A percentile compares a stretch with the other conserved stretches of the same genome.
These are phyloP conservation scores for Microcebus lehilahytsara DNA, from an alignment of 2,113 vertebrate genomes.

Conservation along the genomic window DNA sequence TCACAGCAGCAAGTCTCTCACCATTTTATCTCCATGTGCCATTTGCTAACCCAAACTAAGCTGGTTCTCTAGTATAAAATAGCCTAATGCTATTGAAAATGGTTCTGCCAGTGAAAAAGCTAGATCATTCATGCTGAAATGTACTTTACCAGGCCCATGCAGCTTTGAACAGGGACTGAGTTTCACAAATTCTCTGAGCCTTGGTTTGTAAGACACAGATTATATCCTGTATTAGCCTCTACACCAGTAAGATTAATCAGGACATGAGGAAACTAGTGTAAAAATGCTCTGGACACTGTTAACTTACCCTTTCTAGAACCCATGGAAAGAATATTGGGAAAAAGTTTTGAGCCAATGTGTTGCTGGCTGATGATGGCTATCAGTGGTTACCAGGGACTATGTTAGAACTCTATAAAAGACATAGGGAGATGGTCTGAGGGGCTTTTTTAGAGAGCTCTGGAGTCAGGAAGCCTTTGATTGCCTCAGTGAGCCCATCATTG, in stretches of 20 bases:
- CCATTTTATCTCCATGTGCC: constrained; percentile 54
- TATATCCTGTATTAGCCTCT: background rate
- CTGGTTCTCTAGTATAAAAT: constrained; percentile 39
- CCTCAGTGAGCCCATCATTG: background rate
- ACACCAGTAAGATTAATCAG: background rate
- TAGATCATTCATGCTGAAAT: background rate
- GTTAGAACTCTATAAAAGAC: background rate
- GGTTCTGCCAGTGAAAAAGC: constrained; percentile 1
- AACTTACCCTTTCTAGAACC: background rate
- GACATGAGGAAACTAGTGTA: background rate
- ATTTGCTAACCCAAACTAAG: constrained; percentile 43
- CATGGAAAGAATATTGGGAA: background rate
- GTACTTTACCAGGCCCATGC: background rate
- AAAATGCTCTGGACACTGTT: background rate
- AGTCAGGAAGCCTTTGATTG: background rate
- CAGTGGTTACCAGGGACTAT: background rate
- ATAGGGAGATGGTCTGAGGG: background rate
- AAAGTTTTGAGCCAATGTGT: background rate
- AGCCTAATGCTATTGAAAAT: constrained; percentile 19
- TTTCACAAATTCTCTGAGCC: background rate
- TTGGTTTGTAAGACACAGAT: background rate
- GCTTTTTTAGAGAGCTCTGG: background rate
- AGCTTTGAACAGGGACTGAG: background rate
- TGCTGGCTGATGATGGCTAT: background rate
- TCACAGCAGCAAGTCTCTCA: constrained; percentile 61